These are phyloP conservation scores for Lepidurus couesii DNA, from an alignment of 1,140 invertebrate genomes.

Conservation along the genomic window DNA sequence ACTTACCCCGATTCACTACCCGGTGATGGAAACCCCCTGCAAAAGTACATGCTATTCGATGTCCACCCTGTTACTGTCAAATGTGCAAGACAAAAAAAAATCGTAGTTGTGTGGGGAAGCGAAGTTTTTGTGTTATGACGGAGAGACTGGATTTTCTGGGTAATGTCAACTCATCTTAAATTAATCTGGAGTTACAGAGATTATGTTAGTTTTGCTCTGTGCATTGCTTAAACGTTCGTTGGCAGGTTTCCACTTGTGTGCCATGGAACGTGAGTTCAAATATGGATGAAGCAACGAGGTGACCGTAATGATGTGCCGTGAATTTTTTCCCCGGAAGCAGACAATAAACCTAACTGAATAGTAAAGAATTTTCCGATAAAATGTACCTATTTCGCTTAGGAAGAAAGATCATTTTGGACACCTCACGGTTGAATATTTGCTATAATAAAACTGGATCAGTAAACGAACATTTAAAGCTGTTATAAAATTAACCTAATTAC, in stretches of 20 bases:
- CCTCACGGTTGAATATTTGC: no score
- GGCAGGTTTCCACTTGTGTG: background rate
- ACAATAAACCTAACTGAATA: background rate
- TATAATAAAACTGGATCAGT: no score
- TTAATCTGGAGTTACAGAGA: background rate
- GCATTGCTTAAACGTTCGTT: constrained; percentile 3
- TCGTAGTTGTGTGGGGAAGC: no score
- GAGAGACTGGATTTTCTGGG: no score
- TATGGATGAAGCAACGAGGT: background rate
- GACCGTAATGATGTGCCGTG: constrained; percentile 20
- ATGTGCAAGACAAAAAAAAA: no score
- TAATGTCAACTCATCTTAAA: no score
- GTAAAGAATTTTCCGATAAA: no score
- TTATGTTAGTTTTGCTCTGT: background rate
- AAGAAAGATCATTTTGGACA: no score
- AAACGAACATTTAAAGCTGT: no score
- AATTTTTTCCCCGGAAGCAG: background rate
- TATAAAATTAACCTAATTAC: no score
- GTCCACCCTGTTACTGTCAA: background rate
- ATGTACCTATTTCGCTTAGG: no score
- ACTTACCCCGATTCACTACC: background rate
- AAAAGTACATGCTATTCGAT: constrained; percentile 1
- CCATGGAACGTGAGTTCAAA: constrained; percentile 8
- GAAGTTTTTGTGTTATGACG: no score
- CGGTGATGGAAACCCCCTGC: background rate